Percentiles rank a stretch among this genome's conserved stretches.
These are phyloP conservation scores for Gandaritis pyraliata DNA, from an alignment of 2,888 invertebrate genomes.

Conservation along the genomic window DNA sequence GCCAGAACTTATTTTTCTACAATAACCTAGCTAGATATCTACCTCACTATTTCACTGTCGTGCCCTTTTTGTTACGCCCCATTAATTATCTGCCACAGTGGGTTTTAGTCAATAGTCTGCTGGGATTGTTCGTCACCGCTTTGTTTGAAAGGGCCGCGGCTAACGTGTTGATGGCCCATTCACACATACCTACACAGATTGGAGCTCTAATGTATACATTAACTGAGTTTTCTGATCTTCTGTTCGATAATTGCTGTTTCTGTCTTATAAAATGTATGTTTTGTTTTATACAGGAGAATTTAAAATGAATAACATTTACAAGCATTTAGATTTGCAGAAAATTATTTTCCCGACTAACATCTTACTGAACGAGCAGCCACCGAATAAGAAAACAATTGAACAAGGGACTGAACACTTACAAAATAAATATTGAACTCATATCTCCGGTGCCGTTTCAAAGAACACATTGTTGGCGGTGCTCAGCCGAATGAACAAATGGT, in stretches of 20 bases:
- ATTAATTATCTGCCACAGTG: constrained; percentile 47
- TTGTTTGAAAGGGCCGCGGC: constrained; percentile 35
- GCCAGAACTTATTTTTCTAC: not conserved
- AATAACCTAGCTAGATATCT: constrained; percentile 43
- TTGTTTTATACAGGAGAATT: too few relatives aligned
- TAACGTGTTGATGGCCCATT: constrained; percentile 35
- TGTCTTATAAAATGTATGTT: not conserved
- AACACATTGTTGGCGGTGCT: constrained; percentile 14
- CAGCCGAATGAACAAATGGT: constrained; percentile 23
- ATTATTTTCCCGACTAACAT: not conserved
- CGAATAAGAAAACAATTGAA: constrained; percentile 3
- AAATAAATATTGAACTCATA: constrained; percentile 18
- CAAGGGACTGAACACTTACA: constrained; percentile 5
- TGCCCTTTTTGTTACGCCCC: constrained; percentile 56
- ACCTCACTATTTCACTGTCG: constrained; percentile 42
- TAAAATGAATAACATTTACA: too few relatives aligned
- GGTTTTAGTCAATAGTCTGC: constrained; percentile 48
- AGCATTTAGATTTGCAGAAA: not conserved
- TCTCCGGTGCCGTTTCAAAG: constrained; percentile 13
- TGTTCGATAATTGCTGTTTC: constrained; percentile 5
- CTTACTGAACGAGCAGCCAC: constrained; percentile 10
- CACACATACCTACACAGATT: constrained; percentile 15
- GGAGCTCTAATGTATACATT: constrained; percentile 15
- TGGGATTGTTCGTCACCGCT: constrained; percentile 32
- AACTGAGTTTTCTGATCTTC: constrained; percentile 15